Base-by-base conservation (phyloP, 2,797 vertebrate species). In the Tragopan temminckii region DNA sequence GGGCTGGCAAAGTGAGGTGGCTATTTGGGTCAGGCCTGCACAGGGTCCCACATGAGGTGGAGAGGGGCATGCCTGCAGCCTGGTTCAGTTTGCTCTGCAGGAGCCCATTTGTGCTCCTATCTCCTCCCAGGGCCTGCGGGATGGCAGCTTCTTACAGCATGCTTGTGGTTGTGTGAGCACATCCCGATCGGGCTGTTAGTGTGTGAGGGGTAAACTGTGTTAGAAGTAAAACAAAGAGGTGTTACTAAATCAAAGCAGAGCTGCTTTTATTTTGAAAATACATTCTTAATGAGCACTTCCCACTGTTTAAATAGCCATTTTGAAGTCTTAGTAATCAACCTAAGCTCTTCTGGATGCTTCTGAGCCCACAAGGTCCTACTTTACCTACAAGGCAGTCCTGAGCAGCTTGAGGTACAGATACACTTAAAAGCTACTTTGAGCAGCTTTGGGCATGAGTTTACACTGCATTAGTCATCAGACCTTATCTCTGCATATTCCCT, bases 341-440 rank as follows among this genome's bases (percentile, higher is more conserved):
- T 82, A 24, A 68, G 2, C 27, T 27, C 15, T 72, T 50, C n/a
- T 4, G 1, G 13, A 5, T 58, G 24, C 72, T 38, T 71, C 61
- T 75, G 31, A 61, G 13, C 71, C 14, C 12, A 27, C 9, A 40
- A 27, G 36, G 11, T 24, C 5, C 38, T 69, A n/a, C 25, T 50
- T 90, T 90, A 69, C 50, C 29, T 48, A 29, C 59, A 90, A 86
- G 82, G 35, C 25, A 69, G 18, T 42, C 29, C 48, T 36, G n/a
- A 50, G 13, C n/a, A 46, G 6, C 66, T 88, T 66, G 80, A 88
- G 63, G 38, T 43, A 62, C 50, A 64, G 27, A 62, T 42, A 64
- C 12, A 66, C 87, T 70, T 87, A 45, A 93, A 93, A 90, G 70
- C 74, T 70, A 63, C 21, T 70, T 76, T 72, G 38, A 85, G 42